Evolutionary conservation across 2,113 vertebrate genomes (phyloP), one percentile per base, ranked within the genome.

Genomic region (Zosterops pallidus): DNA sequence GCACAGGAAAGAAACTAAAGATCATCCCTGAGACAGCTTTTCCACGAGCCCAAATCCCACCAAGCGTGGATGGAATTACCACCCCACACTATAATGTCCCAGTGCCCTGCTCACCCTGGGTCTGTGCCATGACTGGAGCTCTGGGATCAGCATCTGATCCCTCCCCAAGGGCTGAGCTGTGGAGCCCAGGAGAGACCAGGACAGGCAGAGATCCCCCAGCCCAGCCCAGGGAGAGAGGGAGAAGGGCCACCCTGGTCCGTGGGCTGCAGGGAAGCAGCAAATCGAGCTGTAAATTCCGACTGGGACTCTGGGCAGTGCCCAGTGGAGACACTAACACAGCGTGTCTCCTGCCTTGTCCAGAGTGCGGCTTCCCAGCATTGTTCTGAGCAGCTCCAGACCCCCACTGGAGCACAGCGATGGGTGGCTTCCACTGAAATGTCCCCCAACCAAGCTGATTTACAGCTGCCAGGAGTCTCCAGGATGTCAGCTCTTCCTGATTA

Each of bases 401-500:
- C 95, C 95, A 96, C 92, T 86, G 95, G 91, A 96, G 92, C 37
- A 13, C 95, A 97, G 86, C 4, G 7, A 95, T 96, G 96, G 94
- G 96, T 96, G 96, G 96, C 86, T 95, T 18, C 71, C 91, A 94
- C 94, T 96, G 86, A 89, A 97, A 95, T 89, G 94, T 96, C 95
- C 95, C 94, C 94, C 74, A 94, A 91, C 89, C 74, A 56, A 65
- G 81, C 95, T 96, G 94, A 96, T 96, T 96, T 97, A 97, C 7
- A 13, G 91, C 86, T 94, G 91, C 94, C 91, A 96, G 95, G 95
- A 97, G 94, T 95, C 95, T 95, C 91, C 60, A 86, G 94, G 89
- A 95, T 95, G 96, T 96, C 96, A 97, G 94, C 95, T 95, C 95
- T 89, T 95, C 83, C 94, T 96, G 96, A 97, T 96, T 97, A 94